These are phyloP conservation scores for Thymelicus lineola DNA, from an alignment of 2,888 invertebrate species.

Conservation along the genomic window DNA sequence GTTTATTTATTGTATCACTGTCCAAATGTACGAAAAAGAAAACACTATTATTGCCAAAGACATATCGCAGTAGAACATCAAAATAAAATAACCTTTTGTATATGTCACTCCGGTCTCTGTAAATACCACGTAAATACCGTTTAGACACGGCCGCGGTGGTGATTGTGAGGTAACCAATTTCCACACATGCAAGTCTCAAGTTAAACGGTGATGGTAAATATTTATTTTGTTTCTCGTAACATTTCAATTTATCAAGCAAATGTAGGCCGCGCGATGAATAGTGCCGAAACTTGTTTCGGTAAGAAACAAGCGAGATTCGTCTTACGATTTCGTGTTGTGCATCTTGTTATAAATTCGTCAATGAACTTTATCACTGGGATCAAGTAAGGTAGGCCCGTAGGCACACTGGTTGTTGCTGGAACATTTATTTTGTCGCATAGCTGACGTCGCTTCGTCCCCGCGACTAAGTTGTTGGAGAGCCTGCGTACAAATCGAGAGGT, in stretches of 20 bases:
- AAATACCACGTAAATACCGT: background rate
- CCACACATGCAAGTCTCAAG: conserved; percentile 15
- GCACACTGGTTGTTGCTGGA: background rate
- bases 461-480: no score
- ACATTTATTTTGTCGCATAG: background rate
- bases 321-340: conserved; percentile 11
- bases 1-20: background rate
- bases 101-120: background rate
- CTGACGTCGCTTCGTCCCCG: no score
- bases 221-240: conserved; percentile 29
- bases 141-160: background rate
- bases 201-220: conserved; percentile 18
- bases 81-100: no score
- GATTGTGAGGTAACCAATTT: conserved; percentile 12
- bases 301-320: conserved; percentile 20
- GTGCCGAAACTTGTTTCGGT: conserved; percentile 26
- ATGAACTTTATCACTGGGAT: background rate
- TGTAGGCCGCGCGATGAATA: conserved; percentile 29
- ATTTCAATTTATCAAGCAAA: conserved; percentile 30
- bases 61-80: no score
- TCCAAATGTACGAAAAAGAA: background rate
- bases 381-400: background rate
- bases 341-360: conserved; percentile 17
- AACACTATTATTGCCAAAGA: background rate
- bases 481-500: no score